Evolutionary conservation across 2,797 vertebrate species (phyloP), one percentile per base, ranked within the genome.

Genomic region (Erethizon dorsatum): DNA sequence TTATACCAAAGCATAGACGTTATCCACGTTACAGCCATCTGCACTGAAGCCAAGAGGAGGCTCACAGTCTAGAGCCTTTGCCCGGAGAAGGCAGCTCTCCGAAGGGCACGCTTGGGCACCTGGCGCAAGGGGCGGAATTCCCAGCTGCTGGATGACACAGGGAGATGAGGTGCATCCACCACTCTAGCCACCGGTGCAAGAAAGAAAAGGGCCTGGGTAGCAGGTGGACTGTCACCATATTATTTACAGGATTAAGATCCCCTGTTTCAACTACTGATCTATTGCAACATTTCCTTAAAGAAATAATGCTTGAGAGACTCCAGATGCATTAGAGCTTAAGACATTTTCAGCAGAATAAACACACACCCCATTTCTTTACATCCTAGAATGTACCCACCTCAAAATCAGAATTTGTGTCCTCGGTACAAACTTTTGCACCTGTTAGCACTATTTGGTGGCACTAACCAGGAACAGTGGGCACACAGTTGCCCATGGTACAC

Each of bases 161-260:
- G 63, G 14, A 50, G 47, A 0, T 0, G 52, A 65, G 4, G 17
- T 28, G 73, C 47, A 11, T 18, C 33, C 20, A 12, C 13, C 1
- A 14, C 1, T 14, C 12, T 5, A 3, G 24, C 15, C 67, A n/a
- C 56, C n/a, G 0, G 0, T 26, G 18, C 4, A 6, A 56, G 65
- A 47, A 31, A 33, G 26, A 37, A 95, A 10, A n/a, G 41, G 9
- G 26, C 56, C 22, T 0, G 50, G 57, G 26, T 1, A 14, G 9
- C 12, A 1, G 37, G 4, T 2, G 8, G 0, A 9, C 0, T 28
- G 22, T n/a, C 41, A 28, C 17, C 20, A 15, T 33, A 18, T 9
- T 45, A 18, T 33, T 1, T 61, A 56, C 75, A 84, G 20, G 6
- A 31, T 15, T 75, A 73, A 86, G 28, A 86, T 15, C 0, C 1